Conservation (phyloP, 2,113 vertebrate species). For the Aythya baeri region DNA sequence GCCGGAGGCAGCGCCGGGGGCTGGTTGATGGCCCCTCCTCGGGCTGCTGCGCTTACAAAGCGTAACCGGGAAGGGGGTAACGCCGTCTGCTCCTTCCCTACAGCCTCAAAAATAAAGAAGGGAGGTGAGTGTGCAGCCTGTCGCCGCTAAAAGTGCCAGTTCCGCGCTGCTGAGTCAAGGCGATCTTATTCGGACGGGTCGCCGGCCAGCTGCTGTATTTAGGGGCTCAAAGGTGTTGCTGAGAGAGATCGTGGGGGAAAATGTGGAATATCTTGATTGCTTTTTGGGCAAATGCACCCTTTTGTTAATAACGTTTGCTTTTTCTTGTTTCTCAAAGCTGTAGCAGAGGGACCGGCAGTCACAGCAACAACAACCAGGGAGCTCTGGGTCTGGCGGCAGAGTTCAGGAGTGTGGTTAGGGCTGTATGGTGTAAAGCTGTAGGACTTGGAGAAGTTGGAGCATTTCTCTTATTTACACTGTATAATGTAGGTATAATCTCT, state of each 20-base stretch:
- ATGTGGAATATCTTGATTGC: not conserved
- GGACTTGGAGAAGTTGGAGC: not conserved
- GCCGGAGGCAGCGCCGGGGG: not conserved
- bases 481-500: not conserved
- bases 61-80: not conserved
- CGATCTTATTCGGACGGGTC: not conserved
- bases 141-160: not conserved
- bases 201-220: rapidly evolving
- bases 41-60: not conserved
- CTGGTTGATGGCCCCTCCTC: not conserved
- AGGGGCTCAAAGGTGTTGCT: not conserved
- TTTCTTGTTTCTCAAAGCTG: not conserved
- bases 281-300: not conserved
- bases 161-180: not conserved
- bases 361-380: not conserved
- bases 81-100: not conserved
- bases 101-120: not conserved
- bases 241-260: not conserved
- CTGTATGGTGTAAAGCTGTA: rapidly evolving
- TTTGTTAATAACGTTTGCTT: not conserved
- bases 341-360: not conserved
- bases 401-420: not conserved
- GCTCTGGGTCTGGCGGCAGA: not conserved
- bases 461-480: not conserved
- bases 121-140: not conserved